phyloP scores from a whole-genome alignment of 2,797 vertebrate genomes.

The Chlorospingus flavigularis region DNA sequence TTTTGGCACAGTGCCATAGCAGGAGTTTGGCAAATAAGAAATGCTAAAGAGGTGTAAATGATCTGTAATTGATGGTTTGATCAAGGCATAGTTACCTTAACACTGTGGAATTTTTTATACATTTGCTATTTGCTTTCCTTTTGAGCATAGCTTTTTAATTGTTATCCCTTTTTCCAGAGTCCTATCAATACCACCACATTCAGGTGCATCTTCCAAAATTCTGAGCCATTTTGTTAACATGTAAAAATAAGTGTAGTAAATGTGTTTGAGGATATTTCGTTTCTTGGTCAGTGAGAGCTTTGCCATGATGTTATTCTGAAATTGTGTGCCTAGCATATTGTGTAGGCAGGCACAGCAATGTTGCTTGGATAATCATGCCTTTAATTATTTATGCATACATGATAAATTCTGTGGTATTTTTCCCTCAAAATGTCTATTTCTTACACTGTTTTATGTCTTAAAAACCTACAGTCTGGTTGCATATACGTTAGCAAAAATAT shows the following conservation, averaged over 20 bases:
- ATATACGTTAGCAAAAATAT: neutral
- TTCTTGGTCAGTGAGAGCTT: neutral
- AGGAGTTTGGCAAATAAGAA: neutral
- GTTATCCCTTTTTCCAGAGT: neutral
- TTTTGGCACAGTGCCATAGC: neutral
- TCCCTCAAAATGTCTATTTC: neutral
- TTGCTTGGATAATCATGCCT: neutral
- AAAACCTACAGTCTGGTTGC: neutral
- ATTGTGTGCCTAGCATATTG: neutral
- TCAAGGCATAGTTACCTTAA: neutral
- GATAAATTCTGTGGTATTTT: neutral
- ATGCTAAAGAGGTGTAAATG: neutral
- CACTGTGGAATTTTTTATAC: neutral
- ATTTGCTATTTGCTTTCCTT: neutral
- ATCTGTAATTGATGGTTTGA: neutral
- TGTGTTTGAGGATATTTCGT: neutral
- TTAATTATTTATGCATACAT: neutral
- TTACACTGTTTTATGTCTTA: neutral
- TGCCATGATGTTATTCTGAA: neutral
- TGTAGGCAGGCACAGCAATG: neutral
- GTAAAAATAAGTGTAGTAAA: neutral
- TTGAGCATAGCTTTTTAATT: neutral
- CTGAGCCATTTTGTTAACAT: neutral
- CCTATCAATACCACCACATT: neutral
- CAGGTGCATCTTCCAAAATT: neutral